Evolutionary conservation across 2,888 invertebrate species (phyloP).

Genomic region (Microplitis manilae): DNA sequence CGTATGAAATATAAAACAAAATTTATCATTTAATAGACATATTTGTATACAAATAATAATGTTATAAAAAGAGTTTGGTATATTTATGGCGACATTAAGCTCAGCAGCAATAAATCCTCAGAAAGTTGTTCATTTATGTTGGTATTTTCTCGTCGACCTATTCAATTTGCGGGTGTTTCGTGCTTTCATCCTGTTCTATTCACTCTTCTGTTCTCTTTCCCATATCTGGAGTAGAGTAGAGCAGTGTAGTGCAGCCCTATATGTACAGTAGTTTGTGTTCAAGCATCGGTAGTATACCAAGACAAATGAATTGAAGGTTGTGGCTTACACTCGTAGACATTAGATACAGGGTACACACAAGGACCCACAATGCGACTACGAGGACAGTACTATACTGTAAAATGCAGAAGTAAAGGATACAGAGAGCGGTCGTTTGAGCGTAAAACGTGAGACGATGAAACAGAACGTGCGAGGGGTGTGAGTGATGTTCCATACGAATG

Average conservation of each 20-base stretch:
- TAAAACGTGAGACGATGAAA: constrained; percentile 14
- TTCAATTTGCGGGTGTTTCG: constrained; percentile 64
- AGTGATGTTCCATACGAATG: background rate
- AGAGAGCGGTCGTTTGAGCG: constrained; percentile 8
- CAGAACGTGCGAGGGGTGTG: too few species aligned
- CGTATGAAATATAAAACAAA: constrained; percentile 7
- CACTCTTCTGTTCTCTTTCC: constrained; percentile 47
- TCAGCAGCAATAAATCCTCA: constrained; percentile 44
- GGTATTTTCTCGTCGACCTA: constrained; percentile 59
- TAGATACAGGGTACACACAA: constrained; percentile 39
- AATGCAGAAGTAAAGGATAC: constrained; percentile 12
- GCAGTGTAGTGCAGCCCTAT: constrained; percentile 36
- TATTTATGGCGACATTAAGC: constrained; percentile 10
- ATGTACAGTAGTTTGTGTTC: background rate
- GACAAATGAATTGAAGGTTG: constrained; percentile 63
- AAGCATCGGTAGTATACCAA: constrained; percentile 34
- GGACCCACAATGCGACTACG: constrained; percentile 3
- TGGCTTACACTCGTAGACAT: constrained; percentile 54
- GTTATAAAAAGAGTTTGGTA: background rate
- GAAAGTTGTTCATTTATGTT: constrained; percentile 60
- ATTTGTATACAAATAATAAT: background rate
- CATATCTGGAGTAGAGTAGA: constrained; percentile 49
- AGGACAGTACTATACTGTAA: background rate
- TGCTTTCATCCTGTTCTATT: constrained; percentile 35
- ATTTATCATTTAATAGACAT: background rate